These are phyloP conservation scores for Reticulitermes speratus DNA, from an alignment of 1,140 invertebrate species.

Conservation along the genomic window DNA sequence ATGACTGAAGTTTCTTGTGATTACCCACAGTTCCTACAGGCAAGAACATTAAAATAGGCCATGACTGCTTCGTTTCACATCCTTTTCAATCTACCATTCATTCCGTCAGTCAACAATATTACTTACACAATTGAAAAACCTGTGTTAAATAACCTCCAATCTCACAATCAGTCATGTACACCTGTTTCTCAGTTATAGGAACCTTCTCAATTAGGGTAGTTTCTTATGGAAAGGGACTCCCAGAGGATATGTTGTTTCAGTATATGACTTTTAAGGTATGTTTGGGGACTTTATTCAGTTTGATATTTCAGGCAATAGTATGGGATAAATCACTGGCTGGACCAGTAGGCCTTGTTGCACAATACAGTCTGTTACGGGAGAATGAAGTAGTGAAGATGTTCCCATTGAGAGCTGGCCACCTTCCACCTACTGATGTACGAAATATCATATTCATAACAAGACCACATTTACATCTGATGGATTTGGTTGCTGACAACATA, in stretches of 20 bases:
- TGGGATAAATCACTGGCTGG: slow-evolving; percentile 89
- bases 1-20: too few relatives aligned
- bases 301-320: slow-evolving; percentile 67
- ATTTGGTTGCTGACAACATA: slow-evolving; percentile 81
- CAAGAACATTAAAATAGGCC: too few relatives aligned
- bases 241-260: neutral
- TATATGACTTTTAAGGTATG: slow-evolving; percentile 21
- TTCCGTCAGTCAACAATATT: too few relatives aligned
- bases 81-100: too few relatives aligned
- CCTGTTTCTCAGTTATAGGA: too few relatives aligned
- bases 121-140: too few relatives aligned
- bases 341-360: slow-evolving; percentile 82
- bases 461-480: slow-evolving; percentile 80
- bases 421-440: slow-evolving; percentile 67
- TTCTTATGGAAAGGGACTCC: too few relatives aligned
- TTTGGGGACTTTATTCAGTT: slow-evolving; percentile 26
- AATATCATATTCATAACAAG: slow-evolving; percentile 90
- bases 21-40: too few relatives aligned
- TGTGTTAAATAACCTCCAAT: neutral
- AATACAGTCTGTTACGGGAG: slow-evolving; percentile 76
- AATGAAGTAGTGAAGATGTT: slow-evolving; percentile 79
- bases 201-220: too few relatives aligned
- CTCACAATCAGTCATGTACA: neutral
- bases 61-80: too few relatives aligned
- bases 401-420: slow-evolving; percentile 64